Evolutionary conservation across 2,888 invertebrate species (phyloP).

Genomic region (Tolmerus cingulatus): DNA sequence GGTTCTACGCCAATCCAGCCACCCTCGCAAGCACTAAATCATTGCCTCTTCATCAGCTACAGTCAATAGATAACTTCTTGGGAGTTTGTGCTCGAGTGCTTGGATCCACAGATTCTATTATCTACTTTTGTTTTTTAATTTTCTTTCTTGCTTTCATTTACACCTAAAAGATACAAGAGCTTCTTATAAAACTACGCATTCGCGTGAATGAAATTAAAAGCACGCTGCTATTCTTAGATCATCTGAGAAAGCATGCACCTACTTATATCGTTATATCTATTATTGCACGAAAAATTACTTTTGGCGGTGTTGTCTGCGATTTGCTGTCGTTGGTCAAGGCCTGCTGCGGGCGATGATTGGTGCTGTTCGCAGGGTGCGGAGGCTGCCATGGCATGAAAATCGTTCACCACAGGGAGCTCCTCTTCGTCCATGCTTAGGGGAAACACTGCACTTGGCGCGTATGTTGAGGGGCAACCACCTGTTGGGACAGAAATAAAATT

Average conservation of each 20-base stretch:
- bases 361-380: neutral
- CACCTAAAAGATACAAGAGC: neutral
- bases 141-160: neutral
- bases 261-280: constrained; percentile 29
- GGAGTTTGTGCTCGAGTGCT: neutral
- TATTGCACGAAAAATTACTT: constrained; percentile 30
- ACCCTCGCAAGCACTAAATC: neutral
- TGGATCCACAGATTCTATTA: neutral
- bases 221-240: constrained; percentile 19
- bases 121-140: neutral
- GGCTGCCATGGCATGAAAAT: neutral
- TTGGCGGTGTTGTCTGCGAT: neutral
- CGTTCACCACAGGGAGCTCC: neutral
- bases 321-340: neutral
- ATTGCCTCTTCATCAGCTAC: neutral
- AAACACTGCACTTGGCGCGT: neutral
- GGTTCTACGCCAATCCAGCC: neutral
- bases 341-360: neutral
- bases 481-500: neutral
- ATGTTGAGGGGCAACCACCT: constrained; percentile 10
- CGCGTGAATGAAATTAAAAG: constrained; percentile 16
- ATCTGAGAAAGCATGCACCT: constrained; percentile 29
- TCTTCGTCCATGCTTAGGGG: constrained; percentile 19
- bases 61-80: neutral
- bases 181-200: neutral